phyloP scores from a whole-genome alignment of 1,140 invertebrate genomes.

The Cephus cinctus region DNA sequence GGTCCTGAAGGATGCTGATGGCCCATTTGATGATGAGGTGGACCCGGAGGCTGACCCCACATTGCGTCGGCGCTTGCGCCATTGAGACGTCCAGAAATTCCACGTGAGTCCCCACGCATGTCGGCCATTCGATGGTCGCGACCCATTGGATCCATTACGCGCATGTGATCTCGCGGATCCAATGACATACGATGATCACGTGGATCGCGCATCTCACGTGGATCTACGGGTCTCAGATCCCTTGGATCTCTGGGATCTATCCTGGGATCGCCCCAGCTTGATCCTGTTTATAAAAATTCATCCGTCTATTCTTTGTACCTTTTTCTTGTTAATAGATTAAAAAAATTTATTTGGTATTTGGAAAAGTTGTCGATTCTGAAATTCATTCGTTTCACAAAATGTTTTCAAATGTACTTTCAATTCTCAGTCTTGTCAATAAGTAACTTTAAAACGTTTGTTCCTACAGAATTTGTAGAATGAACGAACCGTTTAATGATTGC shows the following conservation, averaged over 20 bases:
- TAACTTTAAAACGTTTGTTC: too few relatives aligned
- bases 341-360: not conserved
- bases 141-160: slow-evolving; percentile 58
- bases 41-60: slow-evolving; percentile 71
- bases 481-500: too few relatives aligned
- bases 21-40: slow-evolving; percentile 60
- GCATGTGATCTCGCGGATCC: slow-evolving; percentile 67
- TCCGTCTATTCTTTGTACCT: not conserved
- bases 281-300: slow-evolving; percentile 26
- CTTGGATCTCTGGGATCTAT: slow-evolving; percentile 58
- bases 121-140: slow-evolving; percentile 58
- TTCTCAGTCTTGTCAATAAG: too few relatives aligned
- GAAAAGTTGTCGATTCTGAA: too few relatives aligned
- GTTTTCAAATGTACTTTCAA: too few relatives aligned
- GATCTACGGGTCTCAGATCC: slow-evolving; percentile 58
- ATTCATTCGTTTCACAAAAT: too few relatives aligned
- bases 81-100: slow-evolving; percentile 73
- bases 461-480: too few relatives aligned
- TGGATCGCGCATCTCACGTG: slow-evolving; percentile 58
- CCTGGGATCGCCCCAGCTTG: slow-evolving; percentile 60
- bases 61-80: slow-evolving; percentile 67
- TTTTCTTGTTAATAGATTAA: not conserved
- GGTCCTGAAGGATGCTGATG: slow-evolving; percentile 54
- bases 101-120: slow-evolving; percentile 69
- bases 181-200: slow-evolving; percentile 61